Percentiles rank a stretch among this genome's conserved stretches.
These are phyloP conservation scores for Corythornis vintsioides DNA, from an alignment of 2,113 vertebrate genomes.

Conservation along the genomic window DNA sequence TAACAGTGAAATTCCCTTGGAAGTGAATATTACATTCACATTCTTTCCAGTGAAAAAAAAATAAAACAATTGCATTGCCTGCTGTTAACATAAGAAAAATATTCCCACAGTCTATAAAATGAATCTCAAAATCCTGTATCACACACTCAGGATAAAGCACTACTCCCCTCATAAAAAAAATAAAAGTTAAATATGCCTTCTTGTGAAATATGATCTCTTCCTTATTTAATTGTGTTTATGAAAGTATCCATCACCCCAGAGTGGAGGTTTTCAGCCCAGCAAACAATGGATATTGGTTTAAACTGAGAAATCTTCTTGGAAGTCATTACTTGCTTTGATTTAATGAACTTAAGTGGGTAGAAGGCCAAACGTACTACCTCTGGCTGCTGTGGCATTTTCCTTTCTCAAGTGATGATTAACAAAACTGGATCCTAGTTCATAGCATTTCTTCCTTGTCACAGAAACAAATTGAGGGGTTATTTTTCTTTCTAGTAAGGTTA, in stretches of 20 bases:
- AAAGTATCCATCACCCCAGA: background rate
- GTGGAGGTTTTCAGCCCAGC: background rate
- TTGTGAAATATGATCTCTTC: background rate
- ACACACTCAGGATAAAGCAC: background rate
- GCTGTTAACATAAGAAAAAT: background rate
- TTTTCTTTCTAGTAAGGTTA: background rate
- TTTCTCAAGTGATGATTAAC: background rate
- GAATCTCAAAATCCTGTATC: background rate
- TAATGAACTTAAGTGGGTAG: background rate
- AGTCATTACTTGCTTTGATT: background rate
- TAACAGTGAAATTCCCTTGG: slow-evolving; percentile 32
- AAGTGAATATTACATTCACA: slow-evolving; percentile 16
- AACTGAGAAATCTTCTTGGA: background rate
- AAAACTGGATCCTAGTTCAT: background rate
- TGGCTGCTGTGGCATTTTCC: background rate
- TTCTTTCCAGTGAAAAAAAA: slow-evolving; percentile 12
- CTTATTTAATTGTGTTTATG: background rate
- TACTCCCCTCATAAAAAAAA: background rate
- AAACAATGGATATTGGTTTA: background rate
- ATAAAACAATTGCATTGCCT: background rate
- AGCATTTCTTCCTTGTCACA: background rate
- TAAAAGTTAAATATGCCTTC: too few species aligned
- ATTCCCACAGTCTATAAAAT: background rate
- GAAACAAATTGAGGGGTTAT: background rate
- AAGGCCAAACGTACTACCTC: background rate